phyloP scores from a whole-genome alignment of 2,113 vertebrate species.

The Bothrops jararaca region DNA sequence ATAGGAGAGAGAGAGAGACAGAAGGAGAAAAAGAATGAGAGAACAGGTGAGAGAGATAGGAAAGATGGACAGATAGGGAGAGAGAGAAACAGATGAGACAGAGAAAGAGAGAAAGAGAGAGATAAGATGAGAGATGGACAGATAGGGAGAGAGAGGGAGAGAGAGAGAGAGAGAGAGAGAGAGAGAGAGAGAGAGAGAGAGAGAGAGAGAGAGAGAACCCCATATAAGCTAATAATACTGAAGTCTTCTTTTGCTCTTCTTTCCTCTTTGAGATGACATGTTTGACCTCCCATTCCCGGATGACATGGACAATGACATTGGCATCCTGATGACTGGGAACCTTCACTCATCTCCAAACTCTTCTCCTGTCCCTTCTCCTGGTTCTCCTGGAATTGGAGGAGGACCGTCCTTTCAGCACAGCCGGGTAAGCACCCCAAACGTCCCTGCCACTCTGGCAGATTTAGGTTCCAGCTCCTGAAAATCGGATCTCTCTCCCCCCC shows the following conservation, averaged over 20 bases:
- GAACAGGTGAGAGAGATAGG: too few relatives aligned
- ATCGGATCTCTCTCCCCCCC: too few relatives aligned
- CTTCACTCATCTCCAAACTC: slow-evolving; percentile 93
- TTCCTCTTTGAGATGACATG: slow-evolving; percentile 82
- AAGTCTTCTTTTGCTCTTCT: not conserved
- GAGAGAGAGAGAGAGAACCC: not conserved
- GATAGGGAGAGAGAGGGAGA: not conserved
- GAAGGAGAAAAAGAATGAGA: not conserved
- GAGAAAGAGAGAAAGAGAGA: too few relatives aligned
- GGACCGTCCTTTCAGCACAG: slow-evolving; percentile 90
- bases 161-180: too few relatives aligned
- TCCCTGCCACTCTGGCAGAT: fast-evolving
- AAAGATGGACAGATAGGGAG: too few relatives aligned
- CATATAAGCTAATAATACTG: not conserved
- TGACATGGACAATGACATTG: slow-evolving; percentile 96
- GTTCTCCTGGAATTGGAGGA: slow-evolving; percentile 90
- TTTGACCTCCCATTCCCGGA: slow-evolving; percentile 95
- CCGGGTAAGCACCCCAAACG: slow-evolving; percentile 75
- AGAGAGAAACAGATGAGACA: too few relatives aligned
- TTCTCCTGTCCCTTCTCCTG: slow-evolving; percentile 90
- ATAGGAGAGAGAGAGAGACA: not conserved
- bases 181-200: not conserved
- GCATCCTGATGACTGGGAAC: slow-evolving; percentile 94
- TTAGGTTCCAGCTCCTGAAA: not conserved
- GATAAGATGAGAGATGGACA: too few relatives aligned